Base-by-base conservation (phyloP, 2,113 vertebrate species). In the Lasiurus borealis region DNA sequence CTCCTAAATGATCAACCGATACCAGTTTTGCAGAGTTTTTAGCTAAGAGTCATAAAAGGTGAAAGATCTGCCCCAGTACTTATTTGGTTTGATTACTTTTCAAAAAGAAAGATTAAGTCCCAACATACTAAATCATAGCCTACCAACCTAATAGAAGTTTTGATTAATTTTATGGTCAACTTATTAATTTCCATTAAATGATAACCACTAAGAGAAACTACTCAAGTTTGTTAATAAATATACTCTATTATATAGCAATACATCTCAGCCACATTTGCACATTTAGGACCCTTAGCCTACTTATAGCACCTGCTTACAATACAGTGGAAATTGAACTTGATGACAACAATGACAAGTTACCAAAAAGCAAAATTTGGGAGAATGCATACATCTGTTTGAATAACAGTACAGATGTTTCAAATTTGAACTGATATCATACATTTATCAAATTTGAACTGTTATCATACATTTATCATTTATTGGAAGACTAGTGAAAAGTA, bases 401-500 rank as follows among this genome's bases (percentile, higher is more conserved):
- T 48, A 48, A 84, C 9, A 72, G 25, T 54, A 40, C 1, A 86
- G 10, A 73, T 73, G 23, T 86, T 81, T 73, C 76, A 73, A 73
- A 86, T 81, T 14, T 46, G 68, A 91, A 75, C 64, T 54, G 31
- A 54, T 72, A 85, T 62, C 46, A 86, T 34, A 73, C 2, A 68
- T 75, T 76, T 77, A 78, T 69, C n/a, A 80, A 59, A 23, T 62
- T 57, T n/a, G n/a, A n/a, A n/a, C n/a, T n/a, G n/a, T n/a, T n/a
- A n/a, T n/a, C n/a, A n/a, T n/a, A n/a, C n/a, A n/a, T n/a, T n/a
- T n/a, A n/a, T n/a, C 18, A 59, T 71, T 89, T 50, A 77, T 18
- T 85, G 34, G 72, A 94, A 85, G 46, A 72, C 29, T 52, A 27
- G 66, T 81, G 54, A 71, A 86, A 93, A 93, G 46, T 46, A 64